These are phyloP conservation scores for Macropodus opercularis DNA, from an alignment of 2,797 vertebrate species.

Conservation along the genomic window DNA sequence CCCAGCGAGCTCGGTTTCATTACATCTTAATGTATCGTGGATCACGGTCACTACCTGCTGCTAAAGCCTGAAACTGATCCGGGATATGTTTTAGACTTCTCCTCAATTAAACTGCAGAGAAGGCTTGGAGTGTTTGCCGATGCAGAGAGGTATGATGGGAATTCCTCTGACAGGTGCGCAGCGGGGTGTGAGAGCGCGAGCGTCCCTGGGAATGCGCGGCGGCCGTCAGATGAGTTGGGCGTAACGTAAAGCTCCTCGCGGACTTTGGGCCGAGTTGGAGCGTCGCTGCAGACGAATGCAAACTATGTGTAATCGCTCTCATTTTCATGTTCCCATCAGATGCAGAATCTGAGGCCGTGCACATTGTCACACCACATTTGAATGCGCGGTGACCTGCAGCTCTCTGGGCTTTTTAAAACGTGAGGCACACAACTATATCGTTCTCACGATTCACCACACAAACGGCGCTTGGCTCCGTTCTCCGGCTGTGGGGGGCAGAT, in stretches of 20 bases:
- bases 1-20: background rate
- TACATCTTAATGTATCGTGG: background rate
- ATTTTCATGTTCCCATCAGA: slow-evolving; percentile 45
- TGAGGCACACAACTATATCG: too few species aligned
- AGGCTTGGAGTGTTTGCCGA: slow-evolving; percentile 27
- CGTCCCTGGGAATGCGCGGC: slow-evolving; percentile 22
- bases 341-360: slow-evolving; percentile 1
- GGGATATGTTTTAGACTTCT: slow-evolving; percentile 18
- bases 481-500: too few species aligned
- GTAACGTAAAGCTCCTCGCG: background rate
- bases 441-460: too few species aligned
- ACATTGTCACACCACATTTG: slow-evolving; percentile 40
- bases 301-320: slow-evolving; percentile 44
- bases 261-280: background rate
- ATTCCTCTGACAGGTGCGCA: slow-evolving; percentile 58
- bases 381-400: slow-evolving; percentile 9
- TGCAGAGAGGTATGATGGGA: slow-evolving; percentile 61
- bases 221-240: background rate
- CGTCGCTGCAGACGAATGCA: slow-evolving; percentile 29
- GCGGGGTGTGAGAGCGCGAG: slow-evolving; percentile 33
- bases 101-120: slow-evolving; percentile 28
- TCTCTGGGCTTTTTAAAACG: background rate
- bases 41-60: background rate
- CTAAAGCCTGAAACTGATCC: background rate
- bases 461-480: too few species aligned